phyloP scores from a whole-genome alignment of 2,113 vertebrate species.

The Leuciscus idus region DNA sequence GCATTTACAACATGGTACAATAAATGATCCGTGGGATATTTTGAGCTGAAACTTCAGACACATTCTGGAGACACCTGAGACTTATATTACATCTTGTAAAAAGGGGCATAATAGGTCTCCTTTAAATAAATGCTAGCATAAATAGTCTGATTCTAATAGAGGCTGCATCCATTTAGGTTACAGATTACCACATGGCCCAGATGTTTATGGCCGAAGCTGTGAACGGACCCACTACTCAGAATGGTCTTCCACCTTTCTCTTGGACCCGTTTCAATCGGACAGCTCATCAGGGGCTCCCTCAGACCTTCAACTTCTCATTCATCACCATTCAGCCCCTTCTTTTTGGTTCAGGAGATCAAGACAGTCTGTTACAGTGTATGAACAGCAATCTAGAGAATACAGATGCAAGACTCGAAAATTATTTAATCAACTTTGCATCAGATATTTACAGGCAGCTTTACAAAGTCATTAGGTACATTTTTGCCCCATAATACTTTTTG shows the following conservation, averaged over 20 bases:
- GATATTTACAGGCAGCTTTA: neutral
- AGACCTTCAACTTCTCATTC: slow-evolving; percentile 81
- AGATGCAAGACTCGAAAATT: neutral
- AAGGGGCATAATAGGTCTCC: too few species aligned
- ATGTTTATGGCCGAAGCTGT: slow-evolving; percentile 79
- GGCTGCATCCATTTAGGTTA: slow-evolving; percentile 74
- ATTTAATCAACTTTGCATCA: neutral
- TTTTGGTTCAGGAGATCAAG: slow-evolving; percentile 4
- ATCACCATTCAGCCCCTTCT: slow-evolving; percentile 80
- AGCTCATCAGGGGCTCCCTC: slow-evolving; percentile 81
- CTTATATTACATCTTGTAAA: too few species aligned
- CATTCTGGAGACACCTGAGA: too few species aligned
- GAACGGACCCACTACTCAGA: slow-evolving; percentile 84
- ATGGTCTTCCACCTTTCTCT: slow-evolving; percentile 80
- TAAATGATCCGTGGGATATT: too few species aligned
- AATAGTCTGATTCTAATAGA: neutral
- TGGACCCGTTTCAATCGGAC: slow-evolving; percentile 85
- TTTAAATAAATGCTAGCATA: neutral
- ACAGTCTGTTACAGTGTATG: neutral
- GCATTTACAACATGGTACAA: too few species aligned
- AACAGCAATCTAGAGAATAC: slow-evolving; percentile 13
- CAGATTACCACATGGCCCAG: slow-evolving; percentile 82
- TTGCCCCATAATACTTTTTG: neutral
- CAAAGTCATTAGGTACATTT: neutral
- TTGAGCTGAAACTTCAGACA: too few species aligned